Evolutionary conservation across 1,140 invertebrate genomes (phyloP).

Genomic region (Acromyrmex charruanus): DNA sequence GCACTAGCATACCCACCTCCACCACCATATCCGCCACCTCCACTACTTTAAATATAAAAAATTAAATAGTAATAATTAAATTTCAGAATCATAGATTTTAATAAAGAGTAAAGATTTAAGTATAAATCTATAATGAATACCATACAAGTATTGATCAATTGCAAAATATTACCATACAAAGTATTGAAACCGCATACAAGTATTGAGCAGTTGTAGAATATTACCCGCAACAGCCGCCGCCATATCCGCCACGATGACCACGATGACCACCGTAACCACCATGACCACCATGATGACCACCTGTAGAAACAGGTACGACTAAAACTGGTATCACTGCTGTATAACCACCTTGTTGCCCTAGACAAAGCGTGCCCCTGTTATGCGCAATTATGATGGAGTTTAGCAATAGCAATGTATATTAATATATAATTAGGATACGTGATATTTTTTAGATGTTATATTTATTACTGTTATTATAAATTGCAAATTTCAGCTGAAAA

Average conservation of each 20-base stretch:
- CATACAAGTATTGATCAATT: neutral
- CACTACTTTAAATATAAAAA: conserved; percentile 5
- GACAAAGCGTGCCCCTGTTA: conserved; percentile 56
- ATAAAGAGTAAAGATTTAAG: conserved; percentile 8
- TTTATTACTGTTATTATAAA: neutral
- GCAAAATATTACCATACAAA: no score
- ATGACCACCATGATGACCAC: neutral
- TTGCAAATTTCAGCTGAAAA: neutral
- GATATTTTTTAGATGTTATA: neutral
- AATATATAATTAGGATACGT: neutral
- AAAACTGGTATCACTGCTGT: conserved; percentile 67
- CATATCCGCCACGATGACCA: neutral
- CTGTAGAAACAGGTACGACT: conserved; percentile 66
- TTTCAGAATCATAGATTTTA: neutral
- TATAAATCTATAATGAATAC: neutral
- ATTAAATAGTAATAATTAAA: neutral
- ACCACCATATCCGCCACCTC: conserved; percentile 35
- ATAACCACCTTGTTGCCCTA: conserved; percentile 8
- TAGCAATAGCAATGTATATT: conserved; percentile 11
- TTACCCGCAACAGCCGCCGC: conserved; percentile 53
- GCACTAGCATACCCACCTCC: conserved; percentile 53
- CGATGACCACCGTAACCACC: neutral
- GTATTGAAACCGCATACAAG: neutral
- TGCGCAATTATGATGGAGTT: neutral
- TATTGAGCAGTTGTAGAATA: neutral